Conservation (phyloP, 1,140 invertebrate genomes). For the Pemphigus obesinymphae region DNA sequence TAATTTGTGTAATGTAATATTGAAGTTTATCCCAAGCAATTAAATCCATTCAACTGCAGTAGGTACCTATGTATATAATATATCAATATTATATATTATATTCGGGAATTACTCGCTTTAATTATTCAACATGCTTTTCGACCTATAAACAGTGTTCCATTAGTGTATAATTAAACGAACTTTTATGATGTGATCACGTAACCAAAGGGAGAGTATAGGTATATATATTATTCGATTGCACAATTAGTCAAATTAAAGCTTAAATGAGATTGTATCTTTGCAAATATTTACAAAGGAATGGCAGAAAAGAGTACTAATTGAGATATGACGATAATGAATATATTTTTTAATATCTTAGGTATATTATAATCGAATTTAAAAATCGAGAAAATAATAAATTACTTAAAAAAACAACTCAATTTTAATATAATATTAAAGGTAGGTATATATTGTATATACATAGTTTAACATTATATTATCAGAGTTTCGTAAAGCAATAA, state of each 20-base stretch:
- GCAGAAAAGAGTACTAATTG: not conserved
- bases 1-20: not conserved
- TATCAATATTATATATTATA: not conserved
- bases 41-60: not conserved
- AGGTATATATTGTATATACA: not conserved
- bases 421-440: not conserved
- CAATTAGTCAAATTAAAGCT: not conserved
- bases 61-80: not conserved
- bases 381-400: not conserved
- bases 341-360: not conserved
- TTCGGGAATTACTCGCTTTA: not conserved
- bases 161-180: constrained; percentile 3
- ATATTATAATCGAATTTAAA: not conserved
- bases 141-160: not conserved
- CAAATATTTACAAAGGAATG: not conserved
- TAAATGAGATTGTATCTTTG: not conserved
- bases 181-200: not conserved
- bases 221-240: not conserved
- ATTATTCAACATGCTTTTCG: not conserved
- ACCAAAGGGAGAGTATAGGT: not conserved
- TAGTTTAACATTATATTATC: too few species aligned
- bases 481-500: not conserved
- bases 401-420: not conserved
- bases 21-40: not conserved
- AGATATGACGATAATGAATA: not conserved